Evolutionary conservation across 2,888 invertebrate species (phyloP).

Genomic region (Agapetus fuscipes): DNA sequence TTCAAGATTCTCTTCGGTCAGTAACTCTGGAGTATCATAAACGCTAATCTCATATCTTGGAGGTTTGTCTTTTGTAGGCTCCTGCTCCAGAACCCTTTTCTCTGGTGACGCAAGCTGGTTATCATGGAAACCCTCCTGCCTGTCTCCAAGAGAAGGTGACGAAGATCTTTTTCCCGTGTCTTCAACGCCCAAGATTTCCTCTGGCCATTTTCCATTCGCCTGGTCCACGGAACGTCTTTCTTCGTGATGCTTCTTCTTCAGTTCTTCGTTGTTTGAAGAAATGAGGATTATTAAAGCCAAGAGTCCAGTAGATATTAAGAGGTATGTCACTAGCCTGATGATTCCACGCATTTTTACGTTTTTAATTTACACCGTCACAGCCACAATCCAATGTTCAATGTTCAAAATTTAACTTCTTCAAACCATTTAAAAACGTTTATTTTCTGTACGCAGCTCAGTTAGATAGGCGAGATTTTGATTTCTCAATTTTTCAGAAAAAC

Average conservation of each 20-base stretch:
- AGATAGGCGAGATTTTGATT: no score
- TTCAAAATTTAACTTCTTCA: no score
- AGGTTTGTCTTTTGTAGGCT: neutral
- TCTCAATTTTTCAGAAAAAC: no score
- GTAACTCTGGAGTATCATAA: conserved; percentile 9
- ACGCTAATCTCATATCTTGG: neutral
- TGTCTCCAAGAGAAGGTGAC: no score
- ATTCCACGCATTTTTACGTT: conserved; percentile 9
- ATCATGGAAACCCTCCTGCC: neutral
- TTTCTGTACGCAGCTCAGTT: no score
- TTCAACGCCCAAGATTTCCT: no score
- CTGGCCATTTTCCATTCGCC: neutral
- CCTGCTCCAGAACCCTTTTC: no score
- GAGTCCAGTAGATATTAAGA: neutral
- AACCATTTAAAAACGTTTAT: no score
- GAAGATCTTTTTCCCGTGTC: no score
- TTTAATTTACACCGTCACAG: no score
- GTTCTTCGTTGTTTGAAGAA: neutral
- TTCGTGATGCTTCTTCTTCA: neutral
- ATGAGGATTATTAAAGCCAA: conserved; percentile 3
- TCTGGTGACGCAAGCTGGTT: neutral
- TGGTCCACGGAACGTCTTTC: neutral
- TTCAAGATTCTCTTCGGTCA: conserved; percentile 30
- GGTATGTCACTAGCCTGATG: conserved; percentile 4
- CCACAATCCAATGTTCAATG: no score